Evolutionary conservation across 2,113 vertebrate genomes (phyloP), one percentile per base, ranked within the genome.

Genomic region (Columba janthina): DNA sequence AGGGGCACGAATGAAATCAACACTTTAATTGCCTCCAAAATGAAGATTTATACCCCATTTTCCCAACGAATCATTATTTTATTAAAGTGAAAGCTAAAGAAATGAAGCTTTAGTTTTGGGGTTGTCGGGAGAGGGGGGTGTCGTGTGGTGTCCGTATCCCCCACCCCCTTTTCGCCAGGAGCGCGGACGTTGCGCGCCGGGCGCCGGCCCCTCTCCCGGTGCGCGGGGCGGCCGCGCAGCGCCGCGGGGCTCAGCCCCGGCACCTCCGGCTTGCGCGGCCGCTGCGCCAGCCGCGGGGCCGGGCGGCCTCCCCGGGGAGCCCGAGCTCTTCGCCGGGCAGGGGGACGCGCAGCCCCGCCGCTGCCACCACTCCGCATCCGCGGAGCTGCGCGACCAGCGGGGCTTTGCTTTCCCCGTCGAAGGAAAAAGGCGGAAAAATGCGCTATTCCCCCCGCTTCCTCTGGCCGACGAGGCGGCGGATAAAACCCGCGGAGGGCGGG

Each of bases 21-120:
- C 98, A 98, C 98, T 99, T 99, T 99, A 99, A 99, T 99, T 99
- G 99, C 98, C 98, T 99, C 98, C 98, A 98, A 99, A 98, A 99
- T 99, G 98, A 99, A 99, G 98, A 99, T 98, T 98, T 98, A 98
- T 99, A 98, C 98, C 98, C 98, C 98, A 98, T 99, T 99, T 99
- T 97, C 98, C 97, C 97, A 97, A 98, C 96, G 97, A 98, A 98
- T 97, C 97, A 98, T 98, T 98, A 98, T 98, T 98, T 98, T 98
- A 97, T 98, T 98, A 97, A 98, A 98, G 97, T 53, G 96, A 94
- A 96, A 97, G 95, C 97, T 94, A 94, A 96, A 97, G 93, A 93
- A 94, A 80, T 76, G 80, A 97, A 94, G 93, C 95, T 46, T 58
- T 72, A 67, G 40, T 95, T 95, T 91, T 40, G 90, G 95, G 80